Conservation (phyloP, 2,797 vertebrate genomes). For the Cheracebus regulus region DNA sequence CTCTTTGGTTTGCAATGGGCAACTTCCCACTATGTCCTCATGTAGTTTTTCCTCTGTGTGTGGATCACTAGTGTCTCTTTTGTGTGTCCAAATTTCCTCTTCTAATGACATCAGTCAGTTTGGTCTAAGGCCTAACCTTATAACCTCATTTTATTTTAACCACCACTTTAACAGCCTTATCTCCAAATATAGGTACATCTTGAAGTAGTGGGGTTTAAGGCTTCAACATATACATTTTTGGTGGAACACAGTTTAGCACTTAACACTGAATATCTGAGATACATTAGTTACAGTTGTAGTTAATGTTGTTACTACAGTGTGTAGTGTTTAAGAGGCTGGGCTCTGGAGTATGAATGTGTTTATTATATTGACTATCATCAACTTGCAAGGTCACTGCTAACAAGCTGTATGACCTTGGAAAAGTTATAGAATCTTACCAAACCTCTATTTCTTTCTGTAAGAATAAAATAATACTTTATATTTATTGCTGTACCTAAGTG, state of each 20-base stretch:
- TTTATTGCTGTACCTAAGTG: not conserved
- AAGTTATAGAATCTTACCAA: not conserved
- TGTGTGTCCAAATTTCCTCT: not conserved
- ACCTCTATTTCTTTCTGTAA: not conserved
- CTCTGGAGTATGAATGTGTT: not conserved
- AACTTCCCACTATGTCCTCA: not conserved
- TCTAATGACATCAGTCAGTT: not conserved
- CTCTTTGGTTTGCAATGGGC: not conserved
- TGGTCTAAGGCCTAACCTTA: not conserved
- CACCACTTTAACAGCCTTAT: not conserved
- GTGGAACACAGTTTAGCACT: not conserved
- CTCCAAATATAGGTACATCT: not conserved
- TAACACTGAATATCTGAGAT: not conserved
- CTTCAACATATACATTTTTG: not conserved
- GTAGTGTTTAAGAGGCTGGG: not conserved
- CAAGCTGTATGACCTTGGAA: not conserved
- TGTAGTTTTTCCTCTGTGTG: not conserved
- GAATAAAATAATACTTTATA: not conserved
- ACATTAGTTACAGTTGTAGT: not conserved
- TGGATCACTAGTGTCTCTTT: not conserved
- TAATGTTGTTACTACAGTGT: not conserved
- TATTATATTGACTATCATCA: not conserved
- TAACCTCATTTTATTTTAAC: not conserved
- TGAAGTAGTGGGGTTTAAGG: not conserved
- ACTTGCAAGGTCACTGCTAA: not conserved